phyloP scores from a whole-genome alignment of 53 echinoderm and acorn worm species.

The Astropecten irregularis region DNA sequence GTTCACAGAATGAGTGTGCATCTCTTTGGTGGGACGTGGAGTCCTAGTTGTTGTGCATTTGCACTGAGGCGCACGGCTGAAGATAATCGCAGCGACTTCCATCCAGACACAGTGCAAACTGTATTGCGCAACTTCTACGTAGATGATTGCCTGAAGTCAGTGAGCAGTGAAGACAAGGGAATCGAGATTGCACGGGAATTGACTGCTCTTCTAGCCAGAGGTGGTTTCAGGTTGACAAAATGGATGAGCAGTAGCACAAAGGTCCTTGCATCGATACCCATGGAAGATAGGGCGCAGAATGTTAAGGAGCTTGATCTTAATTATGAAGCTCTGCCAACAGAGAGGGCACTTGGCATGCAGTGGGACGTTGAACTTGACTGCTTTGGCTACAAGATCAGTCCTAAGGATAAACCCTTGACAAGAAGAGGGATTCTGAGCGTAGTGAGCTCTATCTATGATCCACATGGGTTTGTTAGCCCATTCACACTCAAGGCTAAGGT shows the following conservation, averaged over 20 bases:
- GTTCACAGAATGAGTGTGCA: too few species aligned
- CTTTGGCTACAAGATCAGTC: slow-evolving; percentile 43
- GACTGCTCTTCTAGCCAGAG: not conserved
- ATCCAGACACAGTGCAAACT: slow-evolving; percentile 20
- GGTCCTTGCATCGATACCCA: not conserved
- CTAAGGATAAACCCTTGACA: slow-evolving; percentile 50
- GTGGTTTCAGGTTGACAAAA: too few species aligned
- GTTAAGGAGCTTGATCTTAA: not conserved
- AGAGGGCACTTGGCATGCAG: too few species aligned
- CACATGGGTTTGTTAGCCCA: slow-evolving; percentile 50
- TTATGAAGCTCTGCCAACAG: too few species aligned
- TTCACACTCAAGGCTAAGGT: slow-evolving; percentile 57
- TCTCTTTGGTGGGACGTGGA: too few species aligned
- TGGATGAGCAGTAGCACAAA: too few species aligned
- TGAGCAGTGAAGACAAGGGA: slow-evolving; percentile 49
- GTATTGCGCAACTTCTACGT: slow-evolving; percentile 65
- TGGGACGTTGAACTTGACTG: slow-evolving; percentile 51
- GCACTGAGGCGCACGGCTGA: too few species aligned
- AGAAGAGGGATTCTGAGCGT: slow-evolving; percentile 55
- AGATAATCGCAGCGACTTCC: too few species aligned
- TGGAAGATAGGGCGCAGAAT: not conserved
- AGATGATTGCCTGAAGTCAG: too few species aligned
- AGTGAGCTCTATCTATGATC: slow-evolving; percentile 52
- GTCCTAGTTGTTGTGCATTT: too few species aligned
- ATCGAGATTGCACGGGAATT: slow-evolving; percentile 31